Conservation (phyloP, 2,113 vertebrate species). For the Poeciliopsis retropinna region DNA sequence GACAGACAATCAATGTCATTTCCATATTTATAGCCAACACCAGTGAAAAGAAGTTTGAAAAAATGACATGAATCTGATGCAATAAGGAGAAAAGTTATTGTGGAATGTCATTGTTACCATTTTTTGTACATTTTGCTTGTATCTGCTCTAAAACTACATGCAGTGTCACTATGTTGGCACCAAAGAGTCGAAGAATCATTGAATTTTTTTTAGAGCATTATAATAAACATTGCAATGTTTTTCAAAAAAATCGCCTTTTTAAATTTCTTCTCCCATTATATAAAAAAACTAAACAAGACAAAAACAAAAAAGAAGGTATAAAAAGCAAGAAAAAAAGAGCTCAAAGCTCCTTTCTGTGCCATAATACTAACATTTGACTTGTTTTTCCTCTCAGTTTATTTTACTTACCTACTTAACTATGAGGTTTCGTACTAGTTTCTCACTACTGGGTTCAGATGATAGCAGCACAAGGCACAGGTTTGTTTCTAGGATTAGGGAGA, state of each 20-base stretch:
- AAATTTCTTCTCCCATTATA: background rate
- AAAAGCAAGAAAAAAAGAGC: background rate
- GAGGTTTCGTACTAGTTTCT: conserved; percentile 17
- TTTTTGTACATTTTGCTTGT: background rate
- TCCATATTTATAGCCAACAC: background rate
- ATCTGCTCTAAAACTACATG: background rate
- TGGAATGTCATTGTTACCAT: no score
- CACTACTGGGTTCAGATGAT: conserved; percentile 38
- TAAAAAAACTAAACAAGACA: background rate
- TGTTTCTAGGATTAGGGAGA: conserved; percentile 54
- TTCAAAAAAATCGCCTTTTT: background rate
- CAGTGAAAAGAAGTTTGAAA: background rate
- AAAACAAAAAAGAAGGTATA: background rate
- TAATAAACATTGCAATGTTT: background rate
- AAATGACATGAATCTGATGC: no score
- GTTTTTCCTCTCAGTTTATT: background rate
- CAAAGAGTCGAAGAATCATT: background rate
- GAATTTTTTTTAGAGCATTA: background rate
- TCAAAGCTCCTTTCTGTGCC: background rate
- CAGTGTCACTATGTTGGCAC: background rate
- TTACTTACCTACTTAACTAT: background rate
- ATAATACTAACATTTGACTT: background rate
- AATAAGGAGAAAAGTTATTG: no score
- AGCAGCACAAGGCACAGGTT: conserved; percentile 46
- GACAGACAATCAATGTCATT: background rate